Percentiles rank a stretch among this genome's conserved stretches.
Conservation (phyloP, 2,113 vertebrate genomes). For the Bucco capensis region DNA sequence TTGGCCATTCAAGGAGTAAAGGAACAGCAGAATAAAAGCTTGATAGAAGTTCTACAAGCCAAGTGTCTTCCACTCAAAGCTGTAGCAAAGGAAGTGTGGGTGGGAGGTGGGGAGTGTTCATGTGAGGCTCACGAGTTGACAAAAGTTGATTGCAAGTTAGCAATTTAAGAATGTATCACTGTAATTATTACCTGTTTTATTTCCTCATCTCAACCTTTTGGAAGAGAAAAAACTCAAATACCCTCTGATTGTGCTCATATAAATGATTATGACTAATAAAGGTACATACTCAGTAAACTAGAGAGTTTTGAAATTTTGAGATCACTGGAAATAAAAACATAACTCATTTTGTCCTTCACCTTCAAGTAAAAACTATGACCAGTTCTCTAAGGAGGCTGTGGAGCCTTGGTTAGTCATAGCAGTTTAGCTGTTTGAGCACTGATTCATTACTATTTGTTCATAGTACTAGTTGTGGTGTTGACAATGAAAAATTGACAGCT, state of each 20-base stretch:
- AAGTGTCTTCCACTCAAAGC: not conserved
- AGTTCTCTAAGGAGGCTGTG: not conserved
- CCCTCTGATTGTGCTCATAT: not conserved
- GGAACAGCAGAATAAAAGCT: not conserved
- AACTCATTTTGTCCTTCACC: not conserved
- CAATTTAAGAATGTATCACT: not conserved
- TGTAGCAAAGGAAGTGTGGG: not conserved
- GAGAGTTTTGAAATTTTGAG: not conserved
- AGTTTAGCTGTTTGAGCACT: not conserved
- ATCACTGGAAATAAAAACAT: not conserved
- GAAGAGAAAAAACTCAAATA: not conserved
- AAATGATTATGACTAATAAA: not conserved
- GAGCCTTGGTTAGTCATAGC: not conserved
- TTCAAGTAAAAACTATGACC: not conserved
- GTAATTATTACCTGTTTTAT: not conserved
- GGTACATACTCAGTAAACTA: not conserved
- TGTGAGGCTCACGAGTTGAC: not conserved
- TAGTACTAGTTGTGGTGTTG: not conserved
- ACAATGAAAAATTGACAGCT: not conserved
- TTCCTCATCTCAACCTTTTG: not conserved
- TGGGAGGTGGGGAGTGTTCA: not conserved
- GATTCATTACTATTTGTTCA: not conserved
- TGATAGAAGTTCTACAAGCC: not conserved
- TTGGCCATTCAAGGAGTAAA: not conserved
- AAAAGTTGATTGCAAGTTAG: not conserved